Evolutionary conservation across 2,797 vertebrate genomes (phyloP).

Genomic region (Sternarchorhynchus goeldii): DNA sequence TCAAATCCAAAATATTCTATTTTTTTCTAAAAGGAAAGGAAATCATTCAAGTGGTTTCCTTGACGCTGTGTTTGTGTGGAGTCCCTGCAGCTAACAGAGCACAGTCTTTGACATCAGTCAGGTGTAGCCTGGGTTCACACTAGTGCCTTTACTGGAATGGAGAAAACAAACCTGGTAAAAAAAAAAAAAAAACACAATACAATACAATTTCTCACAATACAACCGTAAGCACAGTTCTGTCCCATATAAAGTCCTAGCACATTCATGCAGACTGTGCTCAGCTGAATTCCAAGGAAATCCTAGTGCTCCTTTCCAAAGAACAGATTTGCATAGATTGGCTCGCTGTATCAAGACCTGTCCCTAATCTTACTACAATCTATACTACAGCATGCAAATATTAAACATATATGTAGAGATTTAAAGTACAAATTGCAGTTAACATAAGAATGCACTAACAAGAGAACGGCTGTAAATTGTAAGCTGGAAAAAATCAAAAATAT

Average conservation of each 20-base stretch:
- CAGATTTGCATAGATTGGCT: constrained; percentile 20
- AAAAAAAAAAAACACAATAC: background rate
- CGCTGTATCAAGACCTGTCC: constrained; percentile 12
- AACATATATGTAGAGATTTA: background rate
- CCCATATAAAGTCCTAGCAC: constrained; percentile 18
- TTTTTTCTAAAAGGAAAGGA: background rate
- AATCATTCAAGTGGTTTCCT: background rate
- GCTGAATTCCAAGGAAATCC: constrained; percentile 24
- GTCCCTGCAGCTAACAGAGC: background rate
- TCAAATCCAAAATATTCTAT: background rate
- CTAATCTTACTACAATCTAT: constrained; percentile 20
- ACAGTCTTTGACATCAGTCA: constrained; percentile 2
- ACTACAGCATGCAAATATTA: background rate
- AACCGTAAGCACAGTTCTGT: constrained; percentile 38
- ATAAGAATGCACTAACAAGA: background rate
- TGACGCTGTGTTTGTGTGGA: background rate
- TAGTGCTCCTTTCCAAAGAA: constrained; percentile 25
- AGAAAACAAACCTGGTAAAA: background rate
- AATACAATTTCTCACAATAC: constrained; percentile 41
- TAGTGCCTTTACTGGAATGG: constrained; percentile 5
- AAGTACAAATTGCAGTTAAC: background rate
- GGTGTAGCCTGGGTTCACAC: constrained; percentile 8
- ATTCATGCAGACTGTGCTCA: constrained; percentile 25
- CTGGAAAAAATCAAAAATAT: background rate
- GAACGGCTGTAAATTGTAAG: background rate